A percentile compares a stretch with the other conserved stretches of the same genome.
These are phyloP conservation scores for Lutraria lutraria DNA, from an alignment of 2,888 invertebrate species.

Conservation along the genomic window DNA sequence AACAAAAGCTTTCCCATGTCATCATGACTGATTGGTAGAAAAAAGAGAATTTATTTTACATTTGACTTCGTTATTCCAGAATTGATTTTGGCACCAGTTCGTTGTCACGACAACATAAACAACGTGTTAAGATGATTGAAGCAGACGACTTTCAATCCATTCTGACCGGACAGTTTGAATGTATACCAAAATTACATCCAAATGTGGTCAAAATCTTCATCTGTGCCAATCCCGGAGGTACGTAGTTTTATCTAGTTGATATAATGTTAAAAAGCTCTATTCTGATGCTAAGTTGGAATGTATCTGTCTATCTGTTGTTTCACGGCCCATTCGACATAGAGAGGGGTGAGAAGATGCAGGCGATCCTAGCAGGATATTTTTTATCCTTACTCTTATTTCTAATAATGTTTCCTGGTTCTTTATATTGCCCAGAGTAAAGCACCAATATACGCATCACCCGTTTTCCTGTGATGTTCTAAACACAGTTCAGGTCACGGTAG, in stretches of 20 bases:
- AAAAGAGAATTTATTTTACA: background rate
- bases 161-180: constrained; percentile 67
- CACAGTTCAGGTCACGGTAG: too few relatives aligned
- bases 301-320: too few relatives aligned
- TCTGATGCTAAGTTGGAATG: too few relatives aligned
- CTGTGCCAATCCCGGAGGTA: constrained; percentile 73
- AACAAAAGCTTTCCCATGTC: background rate
- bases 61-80: background rate
- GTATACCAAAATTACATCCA: constrained; percentile 71
- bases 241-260: background rate
- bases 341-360: too few relatives aligned
- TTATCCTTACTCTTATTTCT: too few relatives aligned
- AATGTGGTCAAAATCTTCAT: constrained; percentile 73
- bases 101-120: background rate
- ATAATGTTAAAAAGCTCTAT: too few relatives aligned
- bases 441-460: too few relatives aligned
- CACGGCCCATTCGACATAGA: too few relatives aligned
- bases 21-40: background rate
- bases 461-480: too few relatives aligned
- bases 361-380: too few relatives aligned
- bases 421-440: too few relatives aligned
- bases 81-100: background rate
- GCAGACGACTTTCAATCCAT: constrained; percentile 57
- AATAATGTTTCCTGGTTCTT: too few relatives aligned
- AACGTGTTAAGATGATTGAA: constrained; percentile 37